These are phyloP conservation scores for Drosophila micromelanica DNA, from an alignment of 1,140 invertebrate genomes.

Conservation along the genomic window DNA sequence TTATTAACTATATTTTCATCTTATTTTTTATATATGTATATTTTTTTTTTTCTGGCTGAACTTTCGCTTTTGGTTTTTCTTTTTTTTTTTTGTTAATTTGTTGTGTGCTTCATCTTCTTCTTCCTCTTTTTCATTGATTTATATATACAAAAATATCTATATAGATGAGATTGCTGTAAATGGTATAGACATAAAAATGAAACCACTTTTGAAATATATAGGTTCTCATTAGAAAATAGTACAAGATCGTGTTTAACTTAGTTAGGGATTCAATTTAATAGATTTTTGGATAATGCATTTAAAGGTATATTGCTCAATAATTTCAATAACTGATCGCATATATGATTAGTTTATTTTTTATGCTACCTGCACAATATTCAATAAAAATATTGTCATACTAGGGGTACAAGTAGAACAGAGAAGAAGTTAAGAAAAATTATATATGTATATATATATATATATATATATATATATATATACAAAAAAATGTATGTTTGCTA, in stretches of 20 bases:
- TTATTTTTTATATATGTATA: no score
- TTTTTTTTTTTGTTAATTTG: neutral
- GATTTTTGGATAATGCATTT: neutral
- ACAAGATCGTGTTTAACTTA: neutral
- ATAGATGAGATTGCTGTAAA: slow-evolving; percentile 30
- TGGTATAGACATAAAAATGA: slow-evolving; percentile 41
- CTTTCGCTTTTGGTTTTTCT: no score
- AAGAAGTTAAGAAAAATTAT: slow-evolving; percentile 13
- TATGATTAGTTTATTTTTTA: slow-evolving; percentile 11
- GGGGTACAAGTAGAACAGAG: slow-evolving; percentile 9
- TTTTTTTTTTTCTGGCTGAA: no score
- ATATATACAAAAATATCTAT: slow-evolving; percentile 29
- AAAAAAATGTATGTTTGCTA: neutral
- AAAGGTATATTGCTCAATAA: slow-evolving; percentile 36
- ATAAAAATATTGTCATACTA: slow-evolving; percentile 70
- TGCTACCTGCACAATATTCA: slow-evolving; percentile 65
- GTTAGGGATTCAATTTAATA: neutral
- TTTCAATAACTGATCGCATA: slow-evolving; percentile 5
- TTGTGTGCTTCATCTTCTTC: slow-evolving; percentile 13
- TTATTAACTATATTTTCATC: no score
- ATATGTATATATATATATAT: no score
- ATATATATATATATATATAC: neutral
- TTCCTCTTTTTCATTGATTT: slow-evolving; percentile 18
- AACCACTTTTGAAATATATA: slow-evolving; percentile 50
- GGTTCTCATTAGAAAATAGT: slow-evolving; percentile 23